Evolutionary conservation across 2,113 vertebrate genomes (phyloP).

Genomic region (Callaeas wilsoni): DNA sequence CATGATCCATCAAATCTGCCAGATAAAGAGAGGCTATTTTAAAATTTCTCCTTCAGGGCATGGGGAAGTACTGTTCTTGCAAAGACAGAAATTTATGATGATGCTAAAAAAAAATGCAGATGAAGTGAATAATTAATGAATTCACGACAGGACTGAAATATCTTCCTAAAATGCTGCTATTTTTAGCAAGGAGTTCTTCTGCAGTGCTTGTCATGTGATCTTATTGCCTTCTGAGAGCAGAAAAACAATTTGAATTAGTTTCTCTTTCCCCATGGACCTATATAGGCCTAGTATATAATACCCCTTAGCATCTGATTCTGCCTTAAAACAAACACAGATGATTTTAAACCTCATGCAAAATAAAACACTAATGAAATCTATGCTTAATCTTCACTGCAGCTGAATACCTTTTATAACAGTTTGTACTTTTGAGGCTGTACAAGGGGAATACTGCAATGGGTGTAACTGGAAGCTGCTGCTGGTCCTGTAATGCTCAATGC

Average conservation of each 20-base stretch:
- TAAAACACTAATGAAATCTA: background rate
- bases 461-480: background rate
- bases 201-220: conserved; percentile 43
- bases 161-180: conserved; percentile 40
- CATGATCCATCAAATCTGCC: conserved; percentile 28
- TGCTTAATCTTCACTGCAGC: background rate
- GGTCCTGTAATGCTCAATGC: background rate
- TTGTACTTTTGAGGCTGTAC: background rate
- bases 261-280: conserved; percentile 4
- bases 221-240: conserved; percentile 51
- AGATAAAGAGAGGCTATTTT: conserved; percentile 39
- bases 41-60: conserved; percentile 45
- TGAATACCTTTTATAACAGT: background rate
- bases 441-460: background rate
- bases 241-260: conserved; percentile 46
- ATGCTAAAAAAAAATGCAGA: conserved; percentile 41
- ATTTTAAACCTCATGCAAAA: conserved; percentile 21
- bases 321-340: conserved; percentile 28
- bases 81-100: conserved; percentile 50
- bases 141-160: conserved; percentile 48
- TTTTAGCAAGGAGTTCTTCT: conserved; percentile 55
- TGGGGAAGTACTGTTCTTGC: conserved; percentile 11
- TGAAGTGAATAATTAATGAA: conserved; percentile 23
- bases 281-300: background rate
- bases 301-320: conserved; percentile 25